phyloP scores from a whole-genome alignment of 2,797 vertebrate genomes.

The Ptychadena robeensis region DNA sequence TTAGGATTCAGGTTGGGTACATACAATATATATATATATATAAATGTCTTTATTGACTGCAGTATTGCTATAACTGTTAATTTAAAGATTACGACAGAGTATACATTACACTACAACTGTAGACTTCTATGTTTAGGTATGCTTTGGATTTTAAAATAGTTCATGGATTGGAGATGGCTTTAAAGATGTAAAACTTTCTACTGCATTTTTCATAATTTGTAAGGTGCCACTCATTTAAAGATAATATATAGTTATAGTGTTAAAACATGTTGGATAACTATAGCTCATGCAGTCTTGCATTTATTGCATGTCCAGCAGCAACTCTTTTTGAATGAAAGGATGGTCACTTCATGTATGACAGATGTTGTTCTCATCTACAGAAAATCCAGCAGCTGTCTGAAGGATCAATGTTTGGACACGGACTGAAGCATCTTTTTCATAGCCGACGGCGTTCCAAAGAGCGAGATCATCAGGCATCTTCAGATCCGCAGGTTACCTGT shows the following conservation, averaged over 20 bases:
- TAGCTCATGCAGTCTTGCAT: neutral
- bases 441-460: conserved; percentile 80
- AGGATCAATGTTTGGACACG: conserved; percentile 85
- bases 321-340: neutral
- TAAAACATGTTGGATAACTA: too few species aligned
- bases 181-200: neutral
- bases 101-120: neutral
- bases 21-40: neutral
- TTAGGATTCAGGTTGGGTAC: conserved; percentile 15
- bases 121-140: neutral
- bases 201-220: neutral
- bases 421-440: conserved; percentile 85
- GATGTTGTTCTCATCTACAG: conserved; percentile 63
- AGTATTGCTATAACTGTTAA: neutral
- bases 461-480: conserved; percentile 71
- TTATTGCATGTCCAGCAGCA: neutral
- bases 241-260: too few species aligned
- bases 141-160: neutral
- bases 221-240: neutral
- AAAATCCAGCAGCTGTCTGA: conserved; percentile 85
- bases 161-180: neutral
- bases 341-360: neutral
- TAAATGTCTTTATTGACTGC: neutral
- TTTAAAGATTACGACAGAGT: neutral
- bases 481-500: conserved; percentile 28